phyloP scores from a whole-genome alignment of 2,797 vertebrate genomes.

The Dromococcyx pavoninus region DNA sequence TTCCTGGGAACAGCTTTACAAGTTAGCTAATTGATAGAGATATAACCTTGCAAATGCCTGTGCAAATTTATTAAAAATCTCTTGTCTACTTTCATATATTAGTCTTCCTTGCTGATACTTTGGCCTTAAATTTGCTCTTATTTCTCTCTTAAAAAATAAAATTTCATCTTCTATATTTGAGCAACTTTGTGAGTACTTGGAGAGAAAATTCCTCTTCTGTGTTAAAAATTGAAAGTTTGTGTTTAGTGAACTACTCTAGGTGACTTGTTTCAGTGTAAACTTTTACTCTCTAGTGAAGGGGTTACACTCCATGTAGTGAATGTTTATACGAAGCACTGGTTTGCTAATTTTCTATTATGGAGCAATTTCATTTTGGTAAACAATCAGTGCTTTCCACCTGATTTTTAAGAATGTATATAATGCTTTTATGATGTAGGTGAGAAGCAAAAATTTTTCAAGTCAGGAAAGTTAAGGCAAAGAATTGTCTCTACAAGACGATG shows the following conservation, averaged over 20 bases:
- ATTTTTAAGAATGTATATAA: slow-evolving; percentile 23
- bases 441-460: background rate
- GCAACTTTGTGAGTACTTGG: slow-evolving; percentile 30
- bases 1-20: slow-evolving; percentile 75
- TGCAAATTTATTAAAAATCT: slow-evolving; percentile 68
- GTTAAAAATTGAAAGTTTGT: background rate
- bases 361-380: background rate
- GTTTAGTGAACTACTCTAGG: background rate
- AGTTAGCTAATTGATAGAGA: slow-evolving; percentile 63
- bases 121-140: slow-evolving; percentile 63
- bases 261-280: background rate
- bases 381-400: background rate
- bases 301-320: slow-evolving; percentile 2
- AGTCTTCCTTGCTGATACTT: slow-evolving; percentile 66
- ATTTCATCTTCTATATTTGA: slow-evolving; percentile 37
- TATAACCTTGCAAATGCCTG: slow-evolving; percentile 64
- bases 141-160: slow-evolving; percentile 37
- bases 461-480: background rate
- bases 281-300: background rate
- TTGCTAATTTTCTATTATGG: background rate
- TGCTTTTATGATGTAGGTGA: background rate
- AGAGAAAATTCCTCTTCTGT: slow-evolving; percentile 14
- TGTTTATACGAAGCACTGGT: background rate
- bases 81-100: slow-evolving; percentile 56
- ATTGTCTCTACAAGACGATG: background rate